Evolutionary conservation across 2,888 invertebrate species (phyloP), one percentile per base, ranked within the genome.

Genomic region (Elaeidobius kamerunicus): DNA sequence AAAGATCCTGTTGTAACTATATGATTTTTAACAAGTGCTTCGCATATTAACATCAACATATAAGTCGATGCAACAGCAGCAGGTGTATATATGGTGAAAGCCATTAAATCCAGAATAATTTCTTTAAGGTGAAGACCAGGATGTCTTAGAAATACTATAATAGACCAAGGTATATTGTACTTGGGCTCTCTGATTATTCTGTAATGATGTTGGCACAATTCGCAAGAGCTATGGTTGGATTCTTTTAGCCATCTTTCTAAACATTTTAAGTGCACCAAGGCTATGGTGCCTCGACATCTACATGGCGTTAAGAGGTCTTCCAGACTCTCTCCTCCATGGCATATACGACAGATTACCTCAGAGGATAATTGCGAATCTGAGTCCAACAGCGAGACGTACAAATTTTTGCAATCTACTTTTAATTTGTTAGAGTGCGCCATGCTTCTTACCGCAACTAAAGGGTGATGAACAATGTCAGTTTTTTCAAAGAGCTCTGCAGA

Each of bases 181-280:
- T 65, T 71, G 3, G 75, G 75, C 61, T 71, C 69, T 52, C 77
- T 70, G 32, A 73, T 65, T 11, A 78, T 73, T 41, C 73, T 65
- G 64, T 75, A 82, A 52, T 74, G 72, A 63, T 77, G 77, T 52
- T 75, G 71, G 67, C 82, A 82, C 18, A 82, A 69, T 66, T 82
- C 82, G 65, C 82, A 82, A 23, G 66, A 65, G 53, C 75, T 76
- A 43, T 72, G 69, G 16, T 76, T 75, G 2, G 77, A 76, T 63
- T 78, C 77, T 35, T 76, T 75, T 2, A 82, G 70, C 81, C 81
- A 82, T 38, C 72, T 70, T 64, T 81, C 80, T 52, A 81, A 66
- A 61, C 81, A 82, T 34, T 76, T 73, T 14, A 78, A 62, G 67
- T 80, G 80, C n/a, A 78, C 74, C 49, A 77, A 64, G 9, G 80